Conservation (phyloP, 1,140 invertebrate genomes). For the Scaptomyza pallida region DNA sequence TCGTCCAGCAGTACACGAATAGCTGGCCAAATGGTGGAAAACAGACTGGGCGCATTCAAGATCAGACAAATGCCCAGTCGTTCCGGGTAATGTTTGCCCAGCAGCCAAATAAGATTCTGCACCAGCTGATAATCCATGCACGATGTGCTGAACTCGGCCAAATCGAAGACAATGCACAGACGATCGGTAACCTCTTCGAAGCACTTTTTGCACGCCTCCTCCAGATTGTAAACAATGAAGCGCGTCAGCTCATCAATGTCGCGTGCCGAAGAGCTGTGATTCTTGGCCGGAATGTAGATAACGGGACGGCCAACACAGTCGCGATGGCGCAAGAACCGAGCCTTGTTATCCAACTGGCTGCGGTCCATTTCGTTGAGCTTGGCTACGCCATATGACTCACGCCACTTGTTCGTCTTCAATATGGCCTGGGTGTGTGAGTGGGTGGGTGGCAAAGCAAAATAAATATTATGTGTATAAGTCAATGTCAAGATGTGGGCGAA, state of each 20-base stretch:
- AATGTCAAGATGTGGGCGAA: slow-evolving; percentile 37
- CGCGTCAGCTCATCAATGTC: slow-evolving; percentile 90
- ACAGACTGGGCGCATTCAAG: slow-evolving; percentile 88
- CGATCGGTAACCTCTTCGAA: slow-evolving; percentile 92
- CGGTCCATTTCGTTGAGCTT: slow-evolving; percentile 86
- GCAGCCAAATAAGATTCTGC: slow-evolving; percentile 90
- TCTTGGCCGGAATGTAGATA: slow-evolving; percentile 90
- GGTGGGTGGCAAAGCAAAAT: slow-evolving; percentile 4
- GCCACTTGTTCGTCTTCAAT: slow-evolving; percentile 91
- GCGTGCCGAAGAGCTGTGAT: slow-evolving; percentile 89
- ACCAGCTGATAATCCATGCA: slow-evolving; percentile 92
- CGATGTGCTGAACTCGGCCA: slow-evolving; percentile 88
- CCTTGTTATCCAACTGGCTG: slow-evolving; percentile 87
- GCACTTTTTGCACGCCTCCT: slow-evolving; percentile 90
- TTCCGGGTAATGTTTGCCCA: slow-evolving; percentile 90
- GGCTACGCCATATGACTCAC: slow-evolving; percentile 88
- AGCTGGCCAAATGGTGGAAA: slow-evolving; percentile 90
- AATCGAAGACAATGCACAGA: slow-evolving; percentile 90
- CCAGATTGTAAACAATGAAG: slow-evolving; percentile 90
- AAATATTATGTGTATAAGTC: slow-evolving; percentile 15
- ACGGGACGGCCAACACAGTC: slow-evolving; percentile 89
- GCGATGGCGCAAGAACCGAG: slow-evolving; percentile 88
- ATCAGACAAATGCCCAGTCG: slow-evolving; percentile 90
- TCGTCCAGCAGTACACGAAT: slow-evolving; percentile 91
- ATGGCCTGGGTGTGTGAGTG: slow-evolving; percentile 85